Evolutionary conservation across 2,797 vertebrate genomes (phyloP).

Genomic region (Ambastaia sidthimunki): DNA sequence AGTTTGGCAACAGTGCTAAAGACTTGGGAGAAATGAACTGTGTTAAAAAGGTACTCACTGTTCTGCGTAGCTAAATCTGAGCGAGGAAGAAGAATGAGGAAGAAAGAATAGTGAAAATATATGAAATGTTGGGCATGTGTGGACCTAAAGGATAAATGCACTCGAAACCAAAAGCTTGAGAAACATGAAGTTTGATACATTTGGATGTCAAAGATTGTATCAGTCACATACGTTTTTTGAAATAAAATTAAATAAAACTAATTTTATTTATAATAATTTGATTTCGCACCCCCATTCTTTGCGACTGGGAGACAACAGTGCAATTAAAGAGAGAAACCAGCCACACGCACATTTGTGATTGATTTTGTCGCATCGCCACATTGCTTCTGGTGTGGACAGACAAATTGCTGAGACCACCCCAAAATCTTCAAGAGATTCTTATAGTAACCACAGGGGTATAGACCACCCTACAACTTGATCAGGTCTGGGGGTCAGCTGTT

Average conservation of each 20-base stretch:
- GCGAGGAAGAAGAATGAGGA: background rate
- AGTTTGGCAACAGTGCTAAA: slow-evolving; percentile 18
- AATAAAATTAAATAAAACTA: no score
- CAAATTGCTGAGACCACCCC: slow-evolving; percentile 51
- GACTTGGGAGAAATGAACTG: background rate
- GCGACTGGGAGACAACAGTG: no score
- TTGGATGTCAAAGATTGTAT: background rate
- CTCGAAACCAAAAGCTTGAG: background rate
- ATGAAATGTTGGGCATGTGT: background rate
- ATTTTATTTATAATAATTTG: no score
- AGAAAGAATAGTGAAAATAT: background rate
- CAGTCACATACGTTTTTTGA: background rate
- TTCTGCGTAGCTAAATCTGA: slow-evolving; percentile 5
- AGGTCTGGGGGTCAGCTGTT: slow-evolving; percentile 61
- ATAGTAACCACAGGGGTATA: slow-evolving; percentile 34
- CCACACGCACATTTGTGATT: no score
- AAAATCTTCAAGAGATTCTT: slow-evolving; percentile 53
- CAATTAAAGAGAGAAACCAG: no score
- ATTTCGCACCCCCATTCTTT: no score
- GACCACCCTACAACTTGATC: slow-evolving; percentile 59
- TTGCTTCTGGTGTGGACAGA: no score
- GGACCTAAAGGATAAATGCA: slow-evolving; percentile 10
- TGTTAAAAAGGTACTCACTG: slow-evolving; percentile 3
- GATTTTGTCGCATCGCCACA: no score
- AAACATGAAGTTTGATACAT: background rate